Evolutionary conservation across 2,888 invertebrate genomes (phyloP), one percentile per base, ranked within the genome.

Genomic region (Thecophora atra): DNA sequence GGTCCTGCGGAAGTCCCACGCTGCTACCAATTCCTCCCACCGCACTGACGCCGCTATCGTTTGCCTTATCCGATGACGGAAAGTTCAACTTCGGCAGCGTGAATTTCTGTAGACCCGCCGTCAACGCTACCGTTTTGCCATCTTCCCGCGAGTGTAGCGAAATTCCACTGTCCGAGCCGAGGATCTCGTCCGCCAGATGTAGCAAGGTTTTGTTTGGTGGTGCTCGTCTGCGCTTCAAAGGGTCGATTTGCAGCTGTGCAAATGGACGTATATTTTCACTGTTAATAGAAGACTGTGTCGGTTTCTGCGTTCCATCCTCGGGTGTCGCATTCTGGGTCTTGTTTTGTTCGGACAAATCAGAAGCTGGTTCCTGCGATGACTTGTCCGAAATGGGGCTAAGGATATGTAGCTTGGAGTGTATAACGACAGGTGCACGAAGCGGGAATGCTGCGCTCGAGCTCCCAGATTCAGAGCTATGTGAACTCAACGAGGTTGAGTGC

Each of bases 371-470:
- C 85, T 94, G 94, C 1, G 94, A 94, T 26, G 95, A 95, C 86
- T 95, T 95, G 86, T 95, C 95, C 72, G 95, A 95, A 81, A 95
- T 95, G 24, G 95, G 95, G 80, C 95, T 95, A 63, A 95, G 88
- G 83, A 95, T 94, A 86, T 95, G 94, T 78, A 95, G 87, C 85
- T 95, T 94, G 72, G 91, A 90, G 85, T 93, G 92, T 79, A 93
- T 91, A 71, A 91, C 89, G 56, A 90, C 86, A 84, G 92, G 93
- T 83, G 91, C 91, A 80, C 91, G 90, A 71, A 91, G 84, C 78
- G 91, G 91, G 86, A 89, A 89, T 30, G 85, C 85, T 70, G 91
- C 89, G 79, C 90, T 90, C 71, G 86, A 86, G 77, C 83, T 82
- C 72, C 83, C 84, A 76, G 92, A 94, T 86, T 95, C 94, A 52